Percentiles rank a stretch among this genome's conserved stretches.
phyloP scores from a whole-genome alignment of 2,797 vertebrate genomes.

The Onychomys arenicola region DNA sequence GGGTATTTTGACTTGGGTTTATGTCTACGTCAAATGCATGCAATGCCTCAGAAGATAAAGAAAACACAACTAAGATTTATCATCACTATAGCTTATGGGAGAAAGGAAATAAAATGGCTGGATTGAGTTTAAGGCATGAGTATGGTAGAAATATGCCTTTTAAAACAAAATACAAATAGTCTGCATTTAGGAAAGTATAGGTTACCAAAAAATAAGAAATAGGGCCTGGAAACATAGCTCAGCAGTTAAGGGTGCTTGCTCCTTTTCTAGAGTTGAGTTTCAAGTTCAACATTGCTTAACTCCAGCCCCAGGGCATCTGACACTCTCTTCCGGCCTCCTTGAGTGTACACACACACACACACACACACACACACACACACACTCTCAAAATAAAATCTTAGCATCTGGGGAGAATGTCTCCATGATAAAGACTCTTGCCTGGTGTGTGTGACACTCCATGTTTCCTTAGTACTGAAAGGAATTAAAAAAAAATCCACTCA shows the following conservation, averaged over 20 bases:
- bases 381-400: too few species aligned
- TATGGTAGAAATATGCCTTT: neutral
- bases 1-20: neutral
- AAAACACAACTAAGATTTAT: neutral
- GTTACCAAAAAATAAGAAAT: neutral
- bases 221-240: neutral
- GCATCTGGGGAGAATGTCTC: neutral
- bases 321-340: neutral
- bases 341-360: neutral
- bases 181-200: neutral
- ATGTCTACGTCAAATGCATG: neutral
- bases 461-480: neutral
- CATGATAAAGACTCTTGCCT: neutral
- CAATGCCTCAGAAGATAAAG: neutral
- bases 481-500: neutral
- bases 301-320: neutral
- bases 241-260: neutral
- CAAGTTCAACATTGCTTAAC: neutral
- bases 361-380: neutral
- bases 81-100: neutral
- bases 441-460: neutral
- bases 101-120: neutral
- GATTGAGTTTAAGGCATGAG: neutral
- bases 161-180: neutral
- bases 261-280: neutral